Percentiles rank a stretch among this genome's conserved stretches.
Conservation (phyloP, 1,140 invertebrate species). For the Polypedilum vanderplanki region DNA sequence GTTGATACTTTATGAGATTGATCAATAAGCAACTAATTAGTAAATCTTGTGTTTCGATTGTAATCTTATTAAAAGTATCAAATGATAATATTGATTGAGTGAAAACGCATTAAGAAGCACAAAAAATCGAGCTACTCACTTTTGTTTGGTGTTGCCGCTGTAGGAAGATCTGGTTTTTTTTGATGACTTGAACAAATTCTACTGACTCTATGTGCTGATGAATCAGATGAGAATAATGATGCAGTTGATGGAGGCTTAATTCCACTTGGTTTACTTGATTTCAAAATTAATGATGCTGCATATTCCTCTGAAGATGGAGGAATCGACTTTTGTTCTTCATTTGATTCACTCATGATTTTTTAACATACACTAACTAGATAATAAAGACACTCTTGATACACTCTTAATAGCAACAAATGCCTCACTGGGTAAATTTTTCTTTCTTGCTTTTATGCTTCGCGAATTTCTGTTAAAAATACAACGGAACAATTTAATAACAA, state of each 20-base stretch:
- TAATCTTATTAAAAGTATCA: too few species aligned
- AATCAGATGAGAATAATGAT: neutral
- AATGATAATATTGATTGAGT: too few species aligned
- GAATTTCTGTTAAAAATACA: slow-evolving; percentile 29
- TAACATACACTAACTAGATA: neutral
- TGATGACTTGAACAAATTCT: neutral
- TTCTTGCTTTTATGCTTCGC: slow-evolving; percentile 14
- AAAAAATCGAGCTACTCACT: neutral
- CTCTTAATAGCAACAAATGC: neutral
- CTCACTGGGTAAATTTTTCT: neutral
- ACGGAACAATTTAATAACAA: slow-evolving; percentile 30
- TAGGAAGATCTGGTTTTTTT: neutral
- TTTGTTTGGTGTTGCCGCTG: slow-evolving; percentile 16
- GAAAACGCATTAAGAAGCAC: too few species aligned
- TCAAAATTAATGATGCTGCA: neutral
- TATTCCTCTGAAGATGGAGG: neutral
- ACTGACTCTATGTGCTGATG: neutral
- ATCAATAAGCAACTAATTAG: too few species aligned
- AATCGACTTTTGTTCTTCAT: neutral
- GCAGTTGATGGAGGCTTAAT: neutral
- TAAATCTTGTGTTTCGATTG: too few species aligned
- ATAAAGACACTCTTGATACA: neutral
- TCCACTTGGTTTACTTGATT: neutral
- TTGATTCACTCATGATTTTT: slow-evolving; percentile 7
- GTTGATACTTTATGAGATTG: too few species aligned